phyloP scores from a whole-genome alignment of 1,140 invertebrate genomes.

The Orchesella cincta region DNA sequence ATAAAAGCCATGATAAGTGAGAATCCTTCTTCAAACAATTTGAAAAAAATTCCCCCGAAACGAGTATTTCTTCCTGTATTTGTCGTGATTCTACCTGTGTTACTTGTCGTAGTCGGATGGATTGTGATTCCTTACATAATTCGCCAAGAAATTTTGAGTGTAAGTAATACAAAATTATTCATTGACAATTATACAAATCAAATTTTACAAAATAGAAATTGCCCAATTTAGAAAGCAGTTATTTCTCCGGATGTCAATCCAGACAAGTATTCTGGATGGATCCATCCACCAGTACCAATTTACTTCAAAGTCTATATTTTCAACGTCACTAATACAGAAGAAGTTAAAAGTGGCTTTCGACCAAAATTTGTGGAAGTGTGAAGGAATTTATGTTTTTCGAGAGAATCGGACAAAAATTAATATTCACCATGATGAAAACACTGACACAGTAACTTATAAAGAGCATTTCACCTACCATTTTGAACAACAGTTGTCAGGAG shows the following conservation, averaged over 20 bases:
- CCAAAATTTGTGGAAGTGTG: constrained; percentile 35
- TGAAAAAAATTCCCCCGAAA: too few species aligned
- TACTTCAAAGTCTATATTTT: constrained; percentile 61
- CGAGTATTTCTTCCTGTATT: too few species aligned
- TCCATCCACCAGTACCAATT: constrained; percentile 55
- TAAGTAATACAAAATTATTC: too few species aligned
- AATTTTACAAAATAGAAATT: too few species aligned
- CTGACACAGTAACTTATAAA: constrained; percentile 31
- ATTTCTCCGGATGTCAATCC: constrained; percentile 1
- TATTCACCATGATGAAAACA: constrained; percentile 1
- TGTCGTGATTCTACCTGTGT: too few species aligned
- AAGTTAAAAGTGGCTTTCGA: constrained; percentile 49
- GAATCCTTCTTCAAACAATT: too few species aligned
- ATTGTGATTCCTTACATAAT: too few species aligned
- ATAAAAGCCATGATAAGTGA: too few species aligned
- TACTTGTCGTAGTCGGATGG: too few species aligned
- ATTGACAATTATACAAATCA: too few species aligned
- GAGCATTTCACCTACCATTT: constrained; percentile 29
- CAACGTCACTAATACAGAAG: constrained; percentile 59
- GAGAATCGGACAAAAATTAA: constrained; percentile 22
- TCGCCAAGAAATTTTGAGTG: too few species aligned
- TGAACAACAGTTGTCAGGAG: constrained; percentile 31
- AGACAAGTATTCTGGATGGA: constrained; percentile 42
- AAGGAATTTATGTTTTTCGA: constrained; percentile 39
- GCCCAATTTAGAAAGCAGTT: neutral